Evolutionary conservation across 2,888 invertebrate genomes (phyloP).

Genomic region (Parnassius orleans): DNA sequence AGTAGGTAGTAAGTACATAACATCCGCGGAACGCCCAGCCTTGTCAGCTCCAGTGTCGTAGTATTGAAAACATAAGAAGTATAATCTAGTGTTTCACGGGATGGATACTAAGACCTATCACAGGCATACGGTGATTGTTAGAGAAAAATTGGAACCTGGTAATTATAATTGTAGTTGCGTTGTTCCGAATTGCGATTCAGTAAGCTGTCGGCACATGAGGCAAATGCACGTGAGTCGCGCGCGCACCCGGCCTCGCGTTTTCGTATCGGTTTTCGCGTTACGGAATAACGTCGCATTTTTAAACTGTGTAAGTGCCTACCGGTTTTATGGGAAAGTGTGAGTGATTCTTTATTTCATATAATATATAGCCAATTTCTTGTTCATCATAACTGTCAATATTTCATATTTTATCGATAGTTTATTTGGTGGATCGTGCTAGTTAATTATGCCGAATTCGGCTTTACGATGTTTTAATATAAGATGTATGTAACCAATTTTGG

Average conservation of each 20-base stretch:
- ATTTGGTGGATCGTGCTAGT: slow-evolving; percentile 36
- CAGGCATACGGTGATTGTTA: slow-evolving; percentile 48
- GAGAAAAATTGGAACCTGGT: slow-evolving; percentile 66
- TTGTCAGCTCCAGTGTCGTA: slow-evolving; percentile 33
- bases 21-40: slow-evolving; percentile 37
- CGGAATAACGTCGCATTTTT: slow-evolving; percentile 40
- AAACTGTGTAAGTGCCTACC: slow-evolving; percentile 31
- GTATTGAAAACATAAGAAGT: slow-evolving; percentile 58
- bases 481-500: slow-evolving; percentile 26
- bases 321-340: slow-evolving; percentile 30
- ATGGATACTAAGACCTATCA: slow-evolving; percentile 31
- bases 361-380: slow-evolving; percentile 22
- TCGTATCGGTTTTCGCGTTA: slow-evolving; percentile 54
- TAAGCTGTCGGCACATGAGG: slow-evolving; percentile 76
- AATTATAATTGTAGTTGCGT: slow-evolving; percentile 56
- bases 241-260: slow-evolving; percentile 56
- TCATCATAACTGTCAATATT: slow-evolving; percentile 16
- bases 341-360: slow-evolving; percentile 22
- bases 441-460: slow-evolving; percentile 25
- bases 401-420: slow-evolving; percentile 28
- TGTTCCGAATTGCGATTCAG: slow-evolving; percentile 77
- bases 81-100: slow-evolving; percentile 37
- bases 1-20: slow-evolving; percentile 32
- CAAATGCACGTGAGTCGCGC: slow-evolving; percentile 72
- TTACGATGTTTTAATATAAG: slow-evolving; percentile 4